phyloP scores from a whole-genome alignment of 1,140 invertebrate genomes.

The Pristionchus pacificus region DNA sequence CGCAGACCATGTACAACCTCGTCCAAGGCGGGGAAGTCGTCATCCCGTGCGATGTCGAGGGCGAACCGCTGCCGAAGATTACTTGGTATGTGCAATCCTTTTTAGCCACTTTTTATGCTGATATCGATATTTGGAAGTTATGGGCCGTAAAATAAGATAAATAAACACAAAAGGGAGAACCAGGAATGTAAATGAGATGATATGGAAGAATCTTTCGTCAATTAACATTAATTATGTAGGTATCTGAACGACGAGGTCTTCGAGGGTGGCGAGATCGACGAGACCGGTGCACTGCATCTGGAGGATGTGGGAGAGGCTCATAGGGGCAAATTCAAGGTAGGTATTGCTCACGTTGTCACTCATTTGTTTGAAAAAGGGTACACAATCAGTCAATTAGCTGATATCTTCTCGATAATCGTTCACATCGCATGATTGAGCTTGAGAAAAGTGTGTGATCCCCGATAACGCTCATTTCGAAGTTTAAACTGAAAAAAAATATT shows the following conservation, averaged over 20 bases:
- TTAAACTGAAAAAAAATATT: neutral
- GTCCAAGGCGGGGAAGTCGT: conserved; percentile 40
- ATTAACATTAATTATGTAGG: conserved; percentile 32
- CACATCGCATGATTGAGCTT: too few species aligned
- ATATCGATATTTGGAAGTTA: too few species aligned
- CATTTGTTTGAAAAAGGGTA: too few species aligned
- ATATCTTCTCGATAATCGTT: too few species aligned
- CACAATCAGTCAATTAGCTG: too few species aligned
- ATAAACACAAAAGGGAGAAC: too few species aligned
- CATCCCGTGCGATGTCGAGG: conserved; percentile 46
- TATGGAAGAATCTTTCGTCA: too few species aligned
- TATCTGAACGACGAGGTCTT: conserved; percentile 34
- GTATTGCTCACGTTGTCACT: too few species aligned
- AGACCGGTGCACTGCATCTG: conserved; percentile 43
- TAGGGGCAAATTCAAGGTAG: conserved; percentile 42
- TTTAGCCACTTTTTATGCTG: conserved; percentile 17
- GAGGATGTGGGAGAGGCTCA: conserved; percentile 43
- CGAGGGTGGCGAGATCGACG: conserved; percentile 37
- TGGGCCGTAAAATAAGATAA: too few species aligned
- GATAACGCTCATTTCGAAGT: too few species aligned
- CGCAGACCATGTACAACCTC: conserved; percentile 45
- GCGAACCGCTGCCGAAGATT: conserved; percentile 42
- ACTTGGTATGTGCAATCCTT: conserved; percentile 39
- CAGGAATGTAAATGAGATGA: too few species aligned
- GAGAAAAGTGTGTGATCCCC: neutral